Evolutionary conservation across 2,797 vertebrate species (phyloP), one percentile per base, ranked within the genome.

Genomic region (Enteromius afrohamiltoni): DNA sequence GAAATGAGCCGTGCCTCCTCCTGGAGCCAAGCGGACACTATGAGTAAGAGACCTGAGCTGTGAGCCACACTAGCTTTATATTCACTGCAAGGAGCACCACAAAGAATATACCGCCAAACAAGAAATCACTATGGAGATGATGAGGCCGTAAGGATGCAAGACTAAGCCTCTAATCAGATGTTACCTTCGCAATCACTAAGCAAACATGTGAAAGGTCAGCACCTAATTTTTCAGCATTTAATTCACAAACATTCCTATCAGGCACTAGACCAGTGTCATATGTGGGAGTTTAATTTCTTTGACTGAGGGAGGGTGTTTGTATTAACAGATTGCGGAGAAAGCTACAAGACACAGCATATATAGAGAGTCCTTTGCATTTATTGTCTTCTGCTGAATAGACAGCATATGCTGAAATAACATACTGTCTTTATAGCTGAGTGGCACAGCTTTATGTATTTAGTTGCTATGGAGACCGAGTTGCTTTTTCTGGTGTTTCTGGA

Each of bases 1-100:
- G 86, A 90, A 90, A 87, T 81, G 23, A 81, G 82, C 83, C n/a
- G 45, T 84, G 51, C 23, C 45, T n/a, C 23, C 82, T 55, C 67
- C 31, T 69, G 23, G 17, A 78, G 14, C 67, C 17, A 68, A 58
- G 49, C 69, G 23, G 51, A 83, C 17, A 45, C 19, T 74, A 21
- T 85, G 73, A 80, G 49, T 74, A 84, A 85, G 78, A 81, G 4
- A 69, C 40, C 42, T 16, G 60, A 85, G 9, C 40, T 67, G 34
- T 77, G 58, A 29, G 58, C 31, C 45, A 21, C 10, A 49, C 31
- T 82, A 40, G 11, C 37, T 53, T 65, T 40, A 40, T 7, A 23
- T 34, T 65, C 3, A 69, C 23, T 45, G n/a, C n/a, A n/a, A n/a
- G 70, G 3, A 2, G 17, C 42, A 21, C 49, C 3, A 14, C 68